Percentiles rank a stretch among this genome's conserved stretches.
phyloP scores from a whole-genome alignment of 2,113 vertebrate species.

The Labeo catla region DNA sequence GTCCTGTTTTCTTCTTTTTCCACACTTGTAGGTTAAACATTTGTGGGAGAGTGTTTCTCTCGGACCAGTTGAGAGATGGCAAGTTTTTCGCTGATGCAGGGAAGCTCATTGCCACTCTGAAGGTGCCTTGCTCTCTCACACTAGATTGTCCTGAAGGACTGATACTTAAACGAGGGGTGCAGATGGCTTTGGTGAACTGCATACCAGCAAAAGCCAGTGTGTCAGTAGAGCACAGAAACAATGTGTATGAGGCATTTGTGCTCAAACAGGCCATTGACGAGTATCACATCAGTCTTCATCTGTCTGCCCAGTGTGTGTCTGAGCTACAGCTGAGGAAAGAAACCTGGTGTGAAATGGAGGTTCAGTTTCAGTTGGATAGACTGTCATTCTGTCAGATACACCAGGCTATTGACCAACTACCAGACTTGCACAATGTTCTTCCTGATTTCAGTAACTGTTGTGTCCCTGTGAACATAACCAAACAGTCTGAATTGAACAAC shows the following conservation, averaged over 20 bases:
- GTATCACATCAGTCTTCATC: conserved; percentile 73
- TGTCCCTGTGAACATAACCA: conserved; percentile 55
- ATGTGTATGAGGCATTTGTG: conserved; percentile 80
- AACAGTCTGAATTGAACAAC: conserved; percentile 56
- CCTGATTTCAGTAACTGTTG: conserved; percentile 63
- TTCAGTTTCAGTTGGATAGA: conserved; percentile 88
- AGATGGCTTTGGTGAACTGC: conserved; percentile 26
- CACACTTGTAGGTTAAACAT: conserved; percentile 16
- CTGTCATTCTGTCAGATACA: conserved; percentile 83
- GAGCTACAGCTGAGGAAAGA: conserved; percentile 74
- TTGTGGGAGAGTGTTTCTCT: not conserved
- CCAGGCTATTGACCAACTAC: conserved; percentile 75
- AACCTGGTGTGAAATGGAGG: conserved; percentile 73
- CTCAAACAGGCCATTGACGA: conserved; percentile 69
- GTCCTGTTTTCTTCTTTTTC: not conserved
- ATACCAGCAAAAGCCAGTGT: not conserved
- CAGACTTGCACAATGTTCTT: conserved; percentile 65
- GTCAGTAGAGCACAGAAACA: conserved; percentile 17
- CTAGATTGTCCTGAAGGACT: conserved; percentile 22
- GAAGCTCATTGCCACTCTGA: conserved; percentile 13
- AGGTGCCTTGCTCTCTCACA: conserved; percentile 33
- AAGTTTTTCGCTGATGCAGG: not conserved
- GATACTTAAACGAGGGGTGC: conserved; percentile 8
- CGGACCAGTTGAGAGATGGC: not conserved
- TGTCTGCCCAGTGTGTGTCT: conserved; percentile 78